A percentile compares a stretch with the other conserved stretches of the same genome.
These are phyloP conservation scores for Drosophila kurseongensis DNA, from an alignment of 1,140 invertebrate species.

Conservation along the genomic window DNA sequence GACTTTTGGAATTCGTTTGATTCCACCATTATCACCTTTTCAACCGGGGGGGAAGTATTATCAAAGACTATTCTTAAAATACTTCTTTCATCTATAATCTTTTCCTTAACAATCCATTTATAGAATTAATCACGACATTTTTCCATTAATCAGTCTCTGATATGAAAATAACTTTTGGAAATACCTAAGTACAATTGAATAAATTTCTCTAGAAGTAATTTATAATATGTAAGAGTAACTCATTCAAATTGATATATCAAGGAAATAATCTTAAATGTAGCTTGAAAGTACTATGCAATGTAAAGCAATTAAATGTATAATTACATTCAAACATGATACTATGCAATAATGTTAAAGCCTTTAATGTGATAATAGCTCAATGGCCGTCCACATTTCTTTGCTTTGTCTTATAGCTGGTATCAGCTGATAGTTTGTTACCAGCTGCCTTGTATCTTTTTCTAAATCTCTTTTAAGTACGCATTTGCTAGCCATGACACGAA, in stretches of 20 bases:
- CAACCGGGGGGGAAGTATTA: not conserved
- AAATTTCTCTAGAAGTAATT: not conserved
- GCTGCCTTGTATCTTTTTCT: not conserved
- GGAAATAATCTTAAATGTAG: not conserved
- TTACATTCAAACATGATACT: not conserved
- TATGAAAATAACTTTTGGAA: not conserved
- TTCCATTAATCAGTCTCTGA: not conserved
- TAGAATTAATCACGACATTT: not conserved
- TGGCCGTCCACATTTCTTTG: not conserved
- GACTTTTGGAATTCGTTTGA: not conserved
- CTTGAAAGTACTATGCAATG: not conserved
- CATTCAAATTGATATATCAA: not conserved
- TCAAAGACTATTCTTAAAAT: not conserved
- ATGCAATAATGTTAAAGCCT: not conserved
- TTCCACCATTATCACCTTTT: not conserved
- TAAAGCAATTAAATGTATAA: not conserved
- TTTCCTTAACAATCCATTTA: not conserved
- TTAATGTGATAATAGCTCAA: constrained; percentile 7
- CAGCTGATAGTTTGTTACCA: not conserved
- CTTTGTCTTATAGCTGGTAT: not conserved
- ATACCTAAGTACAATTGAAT: not conserved
- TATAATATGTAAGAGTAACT: too few relatives aligned
- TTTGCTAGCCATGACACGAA: constrained; percentile 2
- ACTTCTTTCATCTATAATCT: not conserved
- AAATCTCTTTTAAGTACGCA: constrained; percentile 2